These are phyloP conservation scores for Syrrhaptes paradoxus DNA, from an alignment of 2,113 vertebrate genomes.

Conservation along the genomic window DNA sequence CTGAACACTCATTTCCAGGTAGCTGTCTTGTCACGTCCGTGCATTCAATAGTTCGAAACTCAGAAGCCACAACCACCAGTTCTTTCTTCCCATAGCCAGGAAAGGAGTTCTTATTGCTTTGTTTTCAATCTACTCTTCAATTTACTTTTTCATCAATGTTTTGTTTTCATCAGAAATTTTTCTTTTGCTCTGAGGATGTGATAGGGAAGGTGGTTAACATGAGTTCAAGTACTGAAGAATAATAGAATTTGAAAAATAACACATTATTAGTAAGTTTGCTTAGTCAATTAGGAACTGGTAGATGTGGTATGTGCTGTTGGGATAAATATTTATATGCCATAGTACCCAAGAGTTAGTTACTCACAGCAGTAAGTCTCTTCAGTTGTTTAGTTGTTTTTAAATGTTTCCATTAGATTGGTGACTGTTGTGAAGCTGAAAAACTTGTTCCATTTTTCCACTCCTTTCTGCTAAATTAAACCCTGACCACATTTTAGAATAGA, in stretches of 20 bases:
- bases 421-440: not conserved
- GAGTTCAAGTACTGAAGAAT: not conserved
- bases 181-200: not conserved
- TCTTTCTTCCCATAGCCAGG: not conserved
- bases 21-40: not conserved
- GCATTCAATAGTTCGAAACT: not conserved
- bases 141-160: not conserved
- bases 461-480: not conserved
- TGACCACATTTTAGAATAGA: not conserved
- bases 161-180: not conserved
- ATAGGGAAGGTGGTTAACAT: not conserved
- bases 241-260: not conserved
- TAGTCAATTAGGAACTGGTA: not conserved
- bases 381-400: not conserved
- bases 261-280: not conserved
- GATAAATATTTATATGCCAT: not conserved
- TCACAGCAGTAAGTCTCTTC: not conserved
- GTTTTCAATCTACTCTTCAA: not conserved
- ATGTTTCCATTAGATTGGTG: not conserved
- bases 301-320: not conserved
- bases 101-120: not conserved
- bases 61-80: not conserved
- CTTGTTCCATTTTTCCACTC: not conserved
- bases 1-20: not conserved
- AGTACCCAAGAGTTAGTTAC: not conserved